phyloP scores from a whole-genome alignment of 2,113 vertebrate species.

The Anolis sagrei region DNA sequence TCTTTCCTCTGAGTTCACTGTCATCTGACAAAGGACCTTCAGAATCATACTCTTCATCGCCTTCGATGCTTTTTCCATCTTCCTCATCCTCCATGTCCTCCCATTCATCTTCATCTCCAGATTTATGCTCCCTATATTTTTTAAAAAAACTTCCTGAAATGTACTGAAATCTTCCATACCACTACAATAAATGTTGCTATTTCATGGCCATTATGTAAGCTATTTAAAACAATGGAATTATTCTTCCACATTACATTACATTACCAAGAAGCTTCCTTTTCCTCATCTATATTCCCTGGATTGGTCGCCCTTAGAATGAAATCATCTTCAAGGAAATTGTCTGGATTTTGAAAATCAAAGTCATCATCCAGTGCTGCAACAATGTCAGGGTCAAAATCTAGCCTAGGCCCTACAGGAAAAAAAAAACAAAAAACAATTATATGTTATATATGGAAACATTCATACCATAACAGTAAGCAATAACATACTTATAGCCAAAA shows the following conservation, averaged over 20 bases:
- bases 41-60: slow-evolving; percentile 72
- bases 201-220: not conserved
- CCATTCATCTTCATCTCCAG: slow-evolving; percentile 81
- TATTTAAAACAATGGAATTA: not conserved
- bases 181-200: not conserved
- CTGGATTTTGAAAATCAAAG: slow-evolving; percentile 93
- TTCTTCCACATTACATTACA: not conserved
- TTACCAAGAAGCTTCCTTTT: slow-evolving; percentile 37
- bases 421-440: not conserved
- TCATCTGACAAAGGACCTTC: slow-evolving; percentile 78
- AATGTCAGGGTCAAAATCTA: slow-evolving; percentile 97
- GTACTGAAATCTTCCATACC: not conserved
- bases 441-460: not conserved
- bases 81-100: slow-evolving; percentile 82
- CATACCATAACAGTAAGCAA: too few species aligned
- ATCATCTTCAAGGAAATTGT: slow-evolving; percentile 94
- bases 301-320: slow-evolving; percentile 89
- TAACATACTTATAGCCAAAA: not conserved
- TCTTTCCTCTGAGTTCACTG: slow-evolving; percentile 6
- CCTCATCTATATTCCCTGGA: slow-evolving; percentile 22
- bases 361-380: slow-evolving; percentile 96
- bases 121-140: slow-evolving; percentile 56
- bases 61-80: slow-evolving; percentile 58
- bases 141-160: not conserved
- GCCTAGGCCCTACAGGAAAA: slow-evolving; percentile 82